Base-by-base conservation (phyloP, 2,797 vertebrate genomes). In the Spea hammondii region DNA sequence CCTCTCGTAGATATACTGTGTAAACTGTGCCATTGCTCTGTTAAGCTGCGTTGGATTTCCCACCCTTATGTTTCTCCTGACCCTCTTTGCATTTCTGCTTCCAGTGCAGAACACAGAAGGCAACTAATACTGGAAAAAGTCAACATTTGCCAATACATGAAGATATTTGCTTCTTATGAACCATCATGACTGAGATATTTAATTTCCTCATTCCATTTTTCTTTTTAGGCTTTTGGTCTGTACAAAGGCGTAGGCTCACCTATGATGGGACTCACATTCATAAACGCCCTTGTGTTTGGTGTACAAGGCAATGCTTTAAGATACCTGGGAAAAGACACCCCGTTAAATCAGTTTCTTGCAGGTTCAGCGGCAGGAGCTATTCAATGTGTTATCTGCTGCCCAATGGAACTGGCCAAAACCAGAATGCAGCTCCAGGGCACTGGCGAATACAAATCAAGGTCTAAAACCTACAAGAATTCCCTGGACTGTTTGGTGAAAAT, bases 211-310 rank as follows among this genome's bases (percentile, higher is more conserved):
- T 0, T 32, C 3, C 32, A 53, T 54, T 74, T 72, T 66, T 75
- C 65, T 64, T 70, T 14, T 1, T 86, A 99, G 98, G 82, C 93
- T 72, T 86, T 94, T 82, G 98, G 98, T 73, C 93, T 99, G 76
- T 99, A 98, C 86, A 98, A 97, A 93, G 98, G 98, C 64, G 94
- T 99, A 50, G 97, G 97, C 64, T 98, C 98, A 2, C 98, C 98
- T 6, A 98, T 99, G 95, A 97, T 99, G 96, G 98, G 98, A 77
- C 93, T 99, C 4, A 97, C 97, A 0, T 98, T 99, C 89, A 99
- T 99, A 91, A 99, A 99, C 0, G 98, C 98, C 0, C 95, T 99
- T 62, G 96, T 99, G 77, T 99, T 99, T 0, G 98, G 98, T 0
- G 95, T 98, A 6, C 98, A 99, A 85, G 97, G 97, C 6, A 96